phyloP scores from a whole-genome alignment of 1,140 invertebrate species.

The Zaprionus lachaisei region DNA sequence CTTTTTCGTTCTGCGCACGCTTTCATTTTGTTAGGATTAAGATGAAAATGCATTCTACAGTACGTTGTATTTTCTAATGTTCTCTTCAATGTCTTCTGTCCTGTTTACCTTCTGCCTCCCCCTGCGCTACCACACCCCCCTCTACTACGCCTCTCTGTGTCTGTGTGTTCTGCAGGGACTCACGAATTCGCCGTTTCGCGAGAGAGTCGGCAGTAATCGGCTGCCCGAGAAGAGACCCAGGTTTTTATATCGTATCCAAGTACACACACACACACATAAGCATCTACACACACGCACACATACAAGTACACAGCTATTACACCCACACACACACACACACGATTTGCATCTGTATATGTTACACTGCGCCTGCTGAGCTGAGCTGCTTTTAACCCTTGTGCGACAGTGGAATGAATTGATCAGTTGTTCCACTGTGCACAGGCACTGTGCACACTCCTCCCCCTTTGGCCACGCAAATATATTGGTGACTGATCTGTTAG shows the following conservation, averaged over 20 bases:
- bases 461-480: not conserved
- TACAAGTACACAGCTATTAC: slow-evolving; percentile 14
- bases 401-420: not conserved
- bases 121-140: slow-evolving; percentile 10
- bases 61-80: slow-evolving; percentile 50
- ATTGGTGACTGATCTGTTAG: slow-evolving; percentile 21
- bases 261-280: slow-evolving; percentile 7
- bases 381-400: slow-evolving; percentile 14
- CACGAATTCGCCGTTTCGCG: slow-evolving; percentile 92
- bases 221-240: slow-evolving; percentile 92
- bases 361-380: slow-evolving; percentile 43
- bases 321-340: slow-evolving; percentile 26
- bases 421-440: not conserved
- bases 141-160: slow-evolving; percentile 28
- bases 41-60: slow-evolving; percentile 20
- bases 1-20: slow-evolving; percentile 44
- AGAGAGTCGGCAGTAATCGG: slow-evolving; percentile 93
- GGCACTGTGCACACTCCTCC: not conserved
- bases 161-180: slow-evolving; percentile 83
- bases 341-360: slow-evolving; percentile 56
- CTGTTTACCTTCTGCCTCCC: slow-evolving; percentile 16
- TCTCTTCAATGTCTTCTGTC: slow-evolving; percentile 52
- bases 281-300: slow-evolving; percentile 29
- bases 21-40: slow-evolving; percentile 23
- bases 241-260: slow-evolving; percentile 86